A percentile compares a stretch with the other conserved stretches of the same genome.
These are phyloP conservation scores for Ichneumoninae sp. DNA, from an alignment of 2,888 invertebrate genomes.

Conservation along the genomic window DNA sequence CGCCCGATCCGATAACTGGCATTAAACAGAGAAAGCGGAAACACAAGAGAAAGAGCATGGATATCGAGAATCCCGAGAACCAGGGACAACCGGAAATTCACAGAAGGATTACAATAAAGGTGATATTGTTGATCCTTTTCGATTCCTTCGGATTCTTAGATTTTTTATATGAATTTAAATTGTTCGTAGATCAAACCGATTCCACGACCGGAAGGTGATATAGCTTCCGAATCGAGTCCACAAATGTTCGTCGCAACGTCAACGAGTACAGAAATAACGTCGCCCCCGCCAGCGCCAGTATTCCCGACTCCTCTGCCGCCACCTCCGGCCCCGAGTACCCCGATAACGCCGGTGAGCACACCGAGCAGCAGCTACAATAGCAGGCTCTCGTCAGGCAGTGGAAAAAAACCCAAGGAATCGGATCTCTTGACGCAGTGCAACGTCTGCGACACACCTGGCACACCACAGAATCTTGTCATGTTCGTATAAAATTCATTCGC, in stretches of 20 bases:
- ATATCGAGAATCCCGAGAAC: slow-evolving; percentile 86
- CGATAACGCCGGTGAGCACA: slow-evolving; percentile 56
- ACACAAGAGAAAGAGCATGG: slow-evolving; percentile 91
- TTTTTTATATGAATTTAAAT: slow-evolving; percentile 4
- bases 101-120: slow-evolving; percentile 93
- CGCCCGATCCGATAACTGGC: slow-evolving; percentile 88
- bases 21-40: slow-evolving; percentile 91
- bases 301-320: slow-evolving; percentile 72
- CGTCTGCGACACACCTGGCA: slow-evolving; percentile 88
- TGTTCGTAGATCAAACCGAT: slow-evolving; percentile 89
- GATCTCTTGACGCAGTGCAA: slow-evolving; percentile 87
- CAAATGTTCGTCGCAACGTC: slow-evolving; percentile 88
- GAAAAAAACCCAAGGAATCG: slow-evolving; percentile 82
- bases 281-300: slow-evolving; percentile 76
- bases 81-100: slow-evolving; percentile 85
- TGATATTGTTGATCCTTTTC: slow-evolving; percentile 74
- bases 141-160: not conserved
- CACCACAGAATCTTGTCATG: slow-evolving; percentile 89
- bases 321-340: slow-evolving; percentile 74
- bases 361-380: slow-evolving; percentile 67
- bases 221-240: slow-evolving; percentile 87
- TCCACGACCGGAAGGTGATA: slow-evolving; percentile 91
- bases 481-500: slow-evolving; percentile 80
- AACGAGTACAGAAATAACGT: slow-evolving; percentile 81
- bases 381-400: slow-evolving; percentile 73